Percentiles rank a stretch among this genome's conserved stretches.
phyloP scores from a whole-genome alignment of 2,888 invertebrate genomes.

The Hyposoter didymator region DNA sequence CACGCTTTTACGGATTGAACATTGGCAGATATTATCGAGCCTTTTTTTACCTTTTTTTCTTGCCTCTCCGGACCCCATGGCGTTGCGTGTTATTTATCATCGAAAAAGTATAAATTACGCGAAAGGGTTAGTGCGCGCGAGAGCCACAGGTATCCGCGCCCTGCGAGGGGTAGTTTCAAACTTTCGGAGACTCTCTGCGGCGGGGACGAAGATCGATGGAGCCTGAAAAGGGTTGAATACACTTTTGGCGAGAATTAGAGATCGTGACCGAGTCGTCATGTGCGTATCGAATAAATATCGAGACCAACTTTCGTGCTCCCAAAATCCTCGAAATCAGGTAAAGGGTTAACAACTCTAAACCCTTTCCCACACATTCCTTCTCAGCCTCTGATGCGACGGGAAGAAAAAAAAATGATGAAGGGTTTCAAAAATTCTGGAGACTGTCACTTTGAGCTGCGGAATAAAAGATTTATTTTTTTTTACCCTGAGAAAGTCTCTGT shows the following conservation, averaged over 20 bases:
- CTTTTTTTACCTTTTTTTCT: slow-evolving; percentile 27
- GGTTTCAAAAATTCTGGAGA: slow-evolving; percentile 17
- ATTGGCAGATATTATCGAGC: slow-evolving; percentile 63
- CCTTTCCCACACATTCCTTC: slow-evolving; percentile 34
- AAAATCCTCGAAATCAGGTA: slow-evolving; percentile 43
- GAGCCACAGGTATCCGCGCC: slow-evolving; percentile 39
- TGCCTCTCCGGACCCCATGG: slow-evolving; percentile 32
- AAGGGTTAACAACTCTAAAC: slow-evolving; percentile 53
- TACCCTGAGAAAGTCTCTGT: slow-evolving; percentile 53
- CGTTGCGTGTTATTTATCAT: slow-evolving; percentile 57
- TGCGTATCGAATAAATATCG: slow-evolving; percentile 43
- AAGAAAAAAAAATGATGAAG: slow-evolving; percentile 39
- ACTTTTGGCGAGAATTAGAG: slow-evolving; percentile 32
- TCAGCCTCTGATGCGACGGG: neutral
- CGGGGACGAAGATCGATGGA: slow-evolving; percentile 62
- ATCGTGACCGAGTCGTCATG: slow-evolving; percentile 33
- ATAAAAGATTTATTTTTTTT: slow-evolving; percentile 34
- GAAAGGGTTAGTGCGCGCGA: slow-evolving; percentile 57
- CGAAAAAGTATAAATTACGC: slow-evolving; percentile 65
- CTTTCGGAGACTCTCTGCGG: slow-evolving; percentile 35
- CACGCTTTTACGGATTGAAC: slow-evolving; percentile 74
- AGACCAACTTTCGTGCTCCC: neutral
- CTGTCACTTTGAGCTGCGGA: neutral
- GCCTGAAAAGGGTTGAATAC: slow-evolving; percentile 59
- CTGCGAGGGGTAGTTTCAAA: slow-evolving; percentile 30